A percentile compares a stretch with the other conserved stretches of the same genome.
These are phyloP conservation scores for Muntiacus muntjak DNA, from an alignment of 2,113 vertebrate genomes.

Conservation along the genomic window DNA sequence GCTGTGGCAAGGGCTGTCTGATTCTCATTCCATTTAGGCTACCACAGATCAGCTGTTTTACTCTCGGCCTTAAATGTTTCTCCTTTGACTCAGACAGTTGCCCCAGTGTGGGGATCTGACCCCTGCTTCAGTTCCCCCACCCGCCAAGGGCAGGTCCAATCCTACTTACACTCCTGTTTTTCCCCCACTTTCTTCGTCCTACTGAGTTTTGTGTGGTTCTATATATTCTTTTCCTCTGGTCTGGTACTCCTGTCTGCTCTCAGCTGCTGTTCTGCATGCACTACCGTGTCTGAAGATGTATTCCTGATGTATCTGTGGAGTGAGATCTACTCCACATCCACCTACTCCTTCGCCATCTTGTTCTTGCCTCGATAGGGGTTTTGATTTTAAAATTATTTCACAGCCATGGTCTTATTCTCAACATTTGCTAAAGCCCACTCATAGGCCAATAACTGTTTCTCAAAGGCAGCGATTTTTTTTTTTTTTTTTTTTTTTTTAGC, in stretches of 20 bases:
- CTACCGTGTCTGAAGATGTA: neutral
- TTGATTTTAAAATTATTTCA: neutral
- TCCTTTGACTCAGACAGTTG: neutral
- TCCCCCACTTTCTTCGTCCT: neutral
- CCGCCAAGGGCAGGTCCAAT: accelerated
- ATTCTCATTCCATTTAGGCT: neutral
- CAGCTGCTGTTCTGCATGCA: neutral
- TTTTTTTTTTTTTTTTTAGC: neutral
- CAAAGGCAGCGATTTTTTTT: neutral
- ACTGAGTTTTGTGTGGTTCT: neutral
- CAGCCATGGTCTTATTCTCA: neutral
- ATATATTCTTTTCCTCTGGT: neutral
- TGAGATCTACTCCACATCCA: neutral
- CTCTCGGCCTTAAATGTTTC: neutral
- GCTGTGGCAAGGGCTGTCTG: too few relatives aligned
- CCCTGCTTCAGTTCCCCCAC: neutral
- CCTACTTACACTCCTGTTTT: neutral
- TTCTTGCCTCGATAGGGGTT: neutral
- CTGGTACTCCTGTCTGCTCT: neutral
- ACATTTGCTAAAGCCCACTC: neutral
- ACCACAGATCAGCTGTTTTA: neutral
- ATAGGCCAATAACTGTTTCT: neutral
- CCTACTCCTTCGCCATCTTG: neutral
- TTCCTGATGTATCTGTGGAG: neutral
- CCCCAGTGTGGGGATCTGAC: accelerated